Evolutionary conservation across 2,888 invertebrate genomes (phyloP), one percentile per base, ranked within the genome.

Genomic region (Tenthredo distinguenda): DNA sequence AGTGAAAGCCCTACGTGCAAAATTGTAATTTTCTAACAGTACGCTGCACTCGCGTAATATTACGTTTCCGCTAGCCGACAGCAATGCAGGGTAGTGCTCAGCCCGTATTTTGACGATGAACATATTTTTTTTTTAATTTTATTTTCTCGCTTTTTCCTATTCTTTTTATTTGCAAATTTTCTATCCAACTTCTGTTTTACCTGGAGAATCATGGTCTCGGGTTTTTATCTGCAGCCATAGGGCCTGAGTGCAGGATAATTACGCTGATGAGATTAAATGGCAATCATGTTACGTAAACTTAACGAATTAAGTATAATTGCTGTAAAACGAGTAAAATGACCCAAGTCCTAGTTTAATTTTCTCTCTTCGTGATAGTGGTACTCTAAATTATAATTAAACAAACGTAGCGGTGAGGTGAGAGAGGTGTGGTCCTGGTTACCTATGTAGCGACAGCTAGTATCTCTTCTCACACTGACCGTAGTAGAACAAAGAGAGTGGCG

Each of bases 11-110:
- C 72, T 74, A 77, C 77, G 77, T 77, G 77, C 77, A 31, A 77
- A 55, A 77, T 77, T 77, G 77, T 77, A 77, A 77, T 77, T 77
- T 77, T 77, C 77, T 77, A 77, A 77, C 77, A 77, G 77, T 50
- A 55, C 31, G 77, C 18, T 77, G 77, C 77, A 77, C 77, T 77
- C 55, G 55, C 77, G 31, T 55, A 55, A 55, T 77, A 77, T 77
- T 77, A 50, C 77, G 34, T 77, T 77, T 15, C 34, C 55, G 31
- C 77, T 50, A 50, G 34, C 26, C 31, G 47, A 77, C 50, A 31
- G 31, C 55, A 26, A 55, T 47, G 77, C 77, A 31, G 50, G 77
- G n/a, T 21, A 55, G 31, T 18, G 47, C 26, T n/a, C 47, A 55
- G 77, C 34, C 55, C 26, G 26, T 68, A 68, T 47, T 55, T 77